Base-by-base conservation (phyloP, 2,888 invertebrate genomes). In the Tridacna gigas region DNA sequence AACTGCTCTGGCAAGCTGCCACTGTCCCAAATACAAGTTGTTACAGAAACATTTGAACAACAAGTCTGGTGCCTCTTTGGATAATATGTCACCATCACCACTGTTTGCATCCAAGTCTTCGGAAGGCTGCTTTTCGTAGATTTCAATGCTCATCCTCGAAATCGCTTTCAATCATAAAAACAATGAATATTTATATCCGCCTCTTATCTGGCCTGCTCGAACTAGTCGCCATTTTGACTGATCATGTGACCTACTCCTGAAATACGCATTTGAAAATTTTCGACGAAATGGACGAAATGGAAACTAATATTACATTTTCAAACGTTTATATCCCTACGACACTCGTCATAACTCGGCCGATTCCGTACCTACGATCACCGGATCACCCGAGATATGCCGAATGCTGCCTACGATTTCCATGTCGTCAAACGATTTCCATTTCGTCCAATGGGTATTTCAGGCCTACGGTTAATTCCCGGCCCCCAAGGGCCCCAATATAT, bases 1-100 rank as follows among this genome's bases (percentile, higher is more conserved):
- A 80, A 91, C 91, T 15, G 93, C 88, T 71, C 88, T 86, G 0
- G 93, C 93, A 74, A 93, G 87, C 88, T 94, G 94, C 94, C 94
- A 94, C 84, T 94, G 94, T 13, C 94, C 94, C 61, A 93, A 82
- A 75, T 90, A 91, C 28, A 94, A 74, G 89, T 93, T 91, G 84
- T 94, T 93, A 82, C 93, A 93, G 88, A 94, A 94, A 86, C 79
- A 73, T 20, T 79, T 56, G 28, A 86, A 86, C 2, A 79, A 51
- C 18, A 79, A 26, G 37, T 65, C 71, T 25, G 48, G 13, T 11
- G 25, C 26, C 12, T 51, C 51, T 51, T 26, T 26, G 4, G 45
- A 22, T 4, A 51, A 20, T n/a, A 18, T 26, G 51, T 71, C 71
- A 20, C 51, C 9, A 47, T 25, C 25, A 7, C 11, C 22, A 5